phyloP scores from a whole-genome alignment of 2,797 vertebrate genomes.

The Bradypodion pumilum region DNA sequence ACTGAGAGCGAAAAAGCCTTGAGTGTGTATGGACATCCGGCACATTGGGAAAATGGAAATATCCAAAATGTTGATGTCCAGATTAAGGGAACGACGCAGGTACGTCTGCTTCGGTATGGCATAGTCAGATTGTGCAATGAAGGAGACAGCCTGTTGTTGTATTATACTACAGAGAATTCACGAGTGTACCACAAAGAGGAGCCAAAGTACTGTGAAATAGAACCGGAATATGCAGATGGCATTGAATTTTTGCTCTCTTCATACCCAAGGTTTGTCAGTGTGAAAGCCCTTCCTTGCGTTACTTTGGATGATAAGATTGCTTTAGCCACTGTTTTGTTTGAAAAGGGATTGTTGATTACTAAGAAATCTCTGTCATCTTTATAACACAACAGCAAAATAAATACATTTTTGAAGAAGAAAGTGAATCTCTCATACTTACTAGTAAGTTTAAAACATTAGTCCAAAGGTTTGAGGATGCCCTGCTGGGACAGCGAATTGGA shows the following conservation, averaged over 20 bases:
- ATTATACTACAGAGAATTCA: constrained; percentile 90
- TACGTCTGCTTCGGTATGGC: constrained; percentile 85
- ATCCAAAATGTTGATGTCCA: constrained; percentile 69
- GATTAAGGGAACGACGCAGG: constrained; percentile 81
- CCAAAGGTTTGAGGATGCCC: neutral
- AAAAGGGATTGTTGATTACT: constrained; percentile 88
- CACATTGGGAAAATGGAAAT: constrained; percentile 80
- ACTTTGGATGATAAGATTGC: constrained; percentile 82
- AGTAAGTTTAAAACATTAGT: neutral
- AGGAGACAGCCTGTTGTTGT: constrained; percentile 83
- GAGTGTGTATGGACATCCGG: constrained; percentile 86
- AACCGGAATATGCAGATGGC: constrained; percentile 86
- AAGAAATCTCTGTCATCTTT: constrained; percentile 73
- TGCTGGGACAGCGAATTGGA: neutral
- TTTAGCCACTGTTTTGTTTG: constrained; percentile 88
- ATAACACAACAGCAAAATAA: constrained; percentile 60
- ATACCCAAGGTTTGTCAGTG: constrained; percentile 86
- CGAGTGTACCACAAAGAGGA: constrained; percentile 94
- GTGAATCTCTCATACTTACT: neutral
- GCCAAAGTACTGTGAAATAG: constrained; percentile 84
- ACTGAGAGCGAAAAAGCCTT: constrained; percentile 80
- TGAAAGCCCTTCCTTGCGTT: constrained; percentile 85
- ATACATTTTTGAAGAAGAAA: constrained; percentile 30
- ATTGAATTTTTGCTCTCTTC: constrained; percentile 90
- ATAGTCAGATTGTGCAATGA: constrained; percentile 90